Percentiles rank a stretch among this genome's conserved stretches.
These are phyloP conservation scores for Nasua narica DNA, from an alignment of 2,797 vertebrate species.

Conservation along the genomic window DNA sequence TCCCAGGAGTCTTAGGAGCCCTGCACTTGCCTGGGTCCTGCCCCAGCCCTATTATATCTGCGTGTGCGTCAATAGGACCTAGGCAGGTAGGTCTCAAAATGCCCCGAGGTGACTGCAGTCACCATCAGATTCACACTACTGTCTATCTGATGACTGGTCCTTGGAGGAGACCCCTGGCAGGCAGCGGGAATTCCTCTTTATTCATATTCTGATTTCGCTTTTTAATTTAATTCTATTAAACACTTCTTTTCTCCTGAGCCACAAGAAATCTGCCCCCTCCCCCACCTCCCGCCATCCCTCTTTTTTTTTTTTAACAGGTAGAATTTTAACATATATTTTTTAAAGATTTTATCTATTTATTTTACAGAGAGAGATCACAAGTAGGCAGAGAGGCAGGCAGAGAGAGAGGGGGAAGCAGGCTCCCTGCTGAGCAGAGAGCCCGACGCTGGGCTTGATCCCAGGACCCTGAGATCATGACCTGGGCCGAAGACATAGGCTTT, in stretches of 20 bases:
- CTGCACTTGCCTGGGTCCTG: background rate
- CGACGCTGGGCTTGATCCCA: too few species aligned
- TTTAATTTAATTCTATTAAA: background rate
- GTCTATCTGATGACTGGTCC: background rate
- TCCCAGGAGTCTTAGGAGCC: background rate
- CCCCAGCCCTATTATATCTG: background rate
- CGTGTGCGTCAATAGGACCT: background rate
- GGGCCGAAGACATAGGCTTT: too few species aligned
- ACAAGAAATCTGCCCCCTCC: background rate
- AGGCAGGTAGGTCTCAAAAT: background rate
- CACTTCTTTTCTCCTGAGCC: background rate
- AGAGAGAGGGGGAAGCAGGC: too few species aligned
- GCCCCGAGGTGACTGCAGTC: background rate
- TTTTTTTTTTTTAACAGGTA: background rate
- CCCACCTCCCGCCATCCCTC: background rate
- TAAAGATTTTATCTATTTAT: too few species aligned
- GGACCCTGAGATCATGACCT: too few species aligned
- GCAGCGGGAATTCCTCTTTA: background rate
- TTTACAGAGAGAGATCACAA: too few species aligned
- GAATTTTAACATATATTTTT: constrained; percentile 10
- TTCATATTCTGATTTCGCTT: background rate
- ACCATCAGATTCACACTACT: background rate
- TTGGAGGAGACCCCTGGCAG: background rate
- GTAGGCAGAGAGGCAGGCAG: too few species aligned
- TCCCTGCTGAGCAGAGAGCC: too few species aligned